These are phyloP conservation scores for Hemicentrotus pulcherrimus DNA, from an alignment of 35 echinoderm and acorn worm species.

Conservation along the genomic window DNA sequence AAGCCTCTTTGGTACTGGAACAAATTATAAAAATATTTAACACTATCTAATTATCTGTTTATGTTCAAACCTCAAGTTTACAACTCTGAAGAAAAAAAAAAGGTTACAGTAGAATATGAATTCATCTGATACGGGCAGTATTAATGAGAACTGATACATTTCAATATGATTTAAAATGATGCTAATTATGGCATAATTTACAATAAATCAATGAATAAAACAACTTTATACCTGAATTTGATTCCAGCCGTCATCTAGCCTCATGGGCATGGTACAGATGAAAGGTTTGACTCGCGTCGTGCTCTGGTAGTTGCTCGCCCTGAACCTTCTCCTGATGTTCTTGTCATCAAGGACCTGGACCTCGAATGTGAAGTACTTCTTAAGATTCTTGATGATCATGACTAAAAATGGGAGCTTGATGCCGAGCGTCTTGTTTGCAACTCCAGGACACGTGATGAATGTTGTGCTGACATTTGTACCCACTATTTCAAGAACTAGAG, in stretches of 20 bases:
- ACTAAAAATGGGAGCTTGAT: slow-evolving; percentile 87
- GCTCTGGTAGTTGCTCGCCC: slow-evolving; percentile 91
- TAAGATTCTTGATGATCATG: slow-evolving; percentile 93
- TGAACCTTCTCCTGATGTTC: slow-evolving; percentile 82
- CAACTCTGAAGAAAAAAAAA: no score
- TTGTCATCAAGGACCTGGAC: slow-evolving; percentile 93
- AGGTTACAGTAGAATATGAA: no score
- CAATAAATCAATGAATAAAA: no score
- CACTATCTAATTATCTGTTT: no score
- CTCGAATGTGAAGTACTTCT: slow-evolving; percentile 96
- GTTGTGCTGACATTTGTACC: slow-evolving; percentile 94
- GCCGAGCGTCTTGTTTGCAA: slow-evolving; percentile 79
- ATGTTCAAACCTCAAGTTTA: no score
- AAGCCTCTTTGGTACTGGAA: no score
- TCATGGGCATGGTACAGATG: slow-evolving; percentile 95
- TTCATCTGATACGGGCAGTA: no score
- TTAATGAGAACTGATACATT: no score
- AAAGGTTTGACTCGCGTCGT: slow-evolving; percentile 90
- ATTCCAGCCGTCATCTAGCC: slow-evolving; percentile 91
- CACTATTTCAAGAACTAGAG: slow-evolving; percentile 85
- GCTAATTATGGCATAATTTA: no score
- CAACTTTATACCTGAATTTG: slow-evolving; percentile 78
- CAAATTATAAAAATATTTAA: no score
- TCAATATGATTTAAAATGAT: no score
- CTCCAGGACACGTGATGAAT: slow-evolving; percentile 73